Base-by-base conservation (phyloP, 1,140 invertebrate species). In the Coptotermes formosanus region DNA sequence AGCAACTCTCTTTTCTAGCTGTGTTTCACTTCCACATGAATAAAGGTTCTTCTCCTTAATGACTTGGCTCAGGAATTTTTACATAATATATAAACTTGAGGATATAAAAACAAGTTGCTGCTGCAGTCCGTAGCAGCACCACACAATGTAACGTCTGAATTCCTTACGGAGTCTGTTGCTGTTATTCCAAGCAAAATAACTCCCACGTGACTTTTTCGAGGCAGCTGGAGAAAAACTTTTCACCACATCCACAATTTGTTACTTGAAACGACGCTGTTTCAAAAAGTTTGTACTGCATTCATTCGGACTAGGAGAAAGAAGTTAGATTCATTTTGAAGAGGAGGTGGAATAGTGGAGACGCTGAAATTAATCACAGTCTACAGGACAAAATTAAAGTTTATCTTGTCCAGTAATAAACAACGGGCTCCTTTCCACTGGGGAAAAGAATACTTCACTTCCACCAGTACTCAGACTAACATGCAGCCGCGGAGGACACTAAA, bases 341-440 rank as follows among this genome's bases (percentile, higher is more conserved):
- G 64, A 7, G 21, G 55, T 19, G 2, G 55, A 75, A n/a, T 30
- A 75, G 25, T 8, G n/a, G 25, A 16, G n/a, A 16, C 64, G 25
- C 14, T 30, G 64, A 75, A 75, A 75, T 75, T 75, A 75, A 75
- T 75, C 64, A 30, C 25, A 30, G 25, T 75, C 64, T 30, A n/a
- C 25, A 75, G 25, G 64, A 75, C 64, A 30, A 75, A 75, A 75
- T 75, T 75, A 75, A 75, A 75, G 64, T 75, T 75, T 75, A 75
- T 75, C 25, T 75, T 25, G n/a, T 21, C 14, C 25, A 30, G 64
- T 75, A 75, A 75, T 75, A 75, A 75, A 75, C 64, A 75, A 75
- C 64, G 14, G 64, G n/a, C 64, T 75, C 64, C n/a, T 48, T 75
- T 75, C 30, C 64, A 30, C 64, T 75, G 3, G 64, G 64, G 64